A percentile compares a stretch with the other conserved stretches of the same genome.
Conservation (phyloP, 2,113 vertebrate species). For the Capra hircus region DNA sequence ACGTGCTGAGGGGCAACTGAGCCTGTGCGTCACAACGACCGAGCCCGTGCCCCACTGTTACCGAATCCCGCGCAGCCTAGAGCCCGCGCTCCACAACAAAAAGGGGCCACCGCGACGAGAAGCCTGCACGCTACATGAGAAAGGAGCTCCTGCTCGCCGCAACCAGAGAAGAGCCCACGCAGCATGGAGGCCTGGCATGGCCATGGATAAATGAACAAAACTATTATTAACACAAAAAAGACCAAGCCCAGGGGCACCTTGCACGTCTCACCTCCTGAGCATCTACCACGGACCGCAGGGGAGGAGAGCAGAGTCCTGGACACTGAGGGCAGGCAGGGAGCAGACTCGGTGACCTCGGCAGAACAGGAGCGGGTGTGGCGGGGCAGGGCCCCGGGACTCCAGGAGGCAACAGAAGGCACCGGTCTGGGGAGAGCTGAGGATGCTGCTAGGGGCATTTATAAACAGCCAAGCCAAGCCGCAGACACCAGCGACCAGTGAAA, state of each 20-base stretch:
- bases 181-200: background rate
- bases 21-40: background rate
- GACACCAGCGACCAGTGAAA: accelerated
- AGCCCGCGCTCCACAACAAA: background rate
- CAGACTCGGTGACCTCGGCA: accelerated
- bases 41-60: accelerated
- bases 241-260: background rate
- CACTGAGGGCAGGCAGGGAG: background rate
- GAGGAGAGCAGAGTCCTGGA: background rate
- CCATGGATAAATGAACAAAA: background rate
- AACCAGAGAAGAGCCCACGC: background rate
- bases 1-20: background rate
- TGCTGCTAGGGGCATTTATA: background rate
- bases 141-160: background rate
- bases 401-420: background rate
- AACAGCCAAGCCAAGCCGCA: background rate
- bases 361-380: accelerated
- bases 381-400: background rate
- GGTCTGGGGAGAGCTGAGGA: background rate
- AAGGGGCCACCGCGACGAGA: background rate
- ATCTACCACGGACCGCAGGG: background rate
- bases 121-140: accelerated
- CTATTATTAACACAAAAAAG: background rate
- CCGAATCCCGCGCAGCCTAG: accelerated
- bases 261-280: background rate